Percentiles rank a stretch among this genome's conserved stretches.
These are phyloP conservation scores for Steinernema carpocapsae DNA, from an alignment of 2,888 invertebrate genomes.

Conservation along the genomic window DNA sequence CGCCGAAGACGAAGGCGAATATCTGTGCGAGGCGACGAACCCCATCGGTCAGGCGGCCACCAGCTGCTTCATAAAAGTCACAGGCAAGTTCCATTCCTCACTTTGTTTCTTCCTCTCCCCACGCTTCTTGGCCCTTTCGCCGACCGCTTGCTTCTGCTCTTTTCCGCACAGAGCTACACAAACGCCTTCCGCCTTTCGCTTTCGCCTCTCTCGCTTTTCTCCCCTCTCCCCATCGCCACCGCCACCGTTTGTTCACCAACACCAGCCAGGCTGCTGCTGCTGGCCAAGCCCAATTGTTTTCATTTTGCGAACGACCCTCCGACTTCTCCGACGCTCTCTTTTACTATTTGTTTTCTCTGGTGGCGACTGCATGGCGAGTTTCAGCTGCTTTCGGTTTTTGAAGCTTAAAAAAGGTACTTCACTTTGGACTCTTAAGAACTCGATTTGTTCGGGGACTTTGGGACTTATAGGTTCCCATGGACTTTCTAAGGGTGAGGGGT, in stretches of 20 bases:
- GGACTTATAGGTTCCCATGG: no score
- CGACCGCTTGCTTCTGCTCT: background rate
- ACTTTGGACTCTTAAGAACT: conserved; percentile 18
- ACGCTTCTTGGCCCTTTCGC: background rate
- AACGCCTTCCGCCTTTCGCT: no score
- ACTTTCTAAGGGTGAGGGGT: background rate
- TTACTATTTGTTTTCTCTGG: conserved; percentile 32
- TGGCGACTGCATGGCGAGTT: conserved; percentile 35
- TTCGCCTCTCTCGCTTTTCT: no score
- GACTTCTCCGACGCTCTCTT: background rate
- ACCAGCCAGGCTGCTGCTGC: background rate
- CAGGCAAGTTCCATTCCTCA: conserved; percentile 49
- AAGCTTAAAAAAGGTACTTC: conserved; percentile 29
- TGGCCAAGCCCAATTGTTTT: conserved; percentile 19
- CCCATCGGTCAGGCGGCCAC: conserved; percentile 82
- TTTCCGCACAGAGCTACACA: background rate
- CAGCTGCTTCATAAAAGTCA: conserved; percentile 61
- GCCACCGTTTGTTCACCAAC: background rate
- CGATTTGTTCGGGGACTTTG: background rate
- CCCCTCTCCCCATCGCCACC: background rate
- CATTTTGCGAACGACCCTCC: conserved; percentile 32
- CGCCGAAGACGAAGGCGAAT: conserved; percentile 84
- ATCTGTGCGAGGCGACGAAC: conserved; percentile 83
- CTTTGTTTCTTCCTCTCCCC: background rate
- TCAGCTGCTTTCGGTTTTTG: conserved; percentile 35